A percentile compares a stretch with the other conserved stretches of the same genome.
These are phyloP conservation scores for Halcyon malimbica DNA, from an alignment of 2,113 vertebrate species.

Conservation along the genomic window DNA sequence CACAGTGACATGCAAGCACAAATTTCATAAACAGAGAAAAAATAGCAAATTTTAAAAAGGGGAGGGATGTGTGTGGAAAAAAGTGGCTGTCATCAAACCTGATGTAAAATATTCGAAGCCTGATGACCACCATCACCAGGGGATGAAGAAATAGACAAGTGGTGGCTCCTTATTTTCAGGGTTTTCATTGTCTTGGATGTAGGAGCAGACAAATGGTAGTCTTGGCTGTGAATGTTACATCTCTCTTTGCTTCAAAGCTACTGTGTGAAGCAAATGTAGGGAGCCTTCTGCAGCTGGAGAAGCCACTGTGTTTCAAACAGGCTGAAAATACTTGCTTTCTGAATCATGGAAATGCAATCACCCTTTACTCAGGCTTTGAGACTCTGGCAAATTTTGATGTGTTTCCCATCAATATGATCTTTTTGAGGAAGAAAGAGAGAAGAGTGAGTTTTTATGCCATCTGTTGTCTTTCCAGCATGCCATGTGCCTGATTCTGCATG, in stretches of 20 bases:
- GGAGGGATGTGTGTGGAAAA: too few species aligned
- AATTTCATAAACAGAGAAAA: not conserved
- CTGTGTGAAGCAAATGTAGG: not conserved
- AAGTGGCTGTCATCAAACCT: fast-evolving
- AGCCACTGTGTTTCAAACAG: not conserved
- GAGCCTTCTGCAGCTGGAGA: not conserved
- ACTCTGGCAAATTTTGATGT: not conserved
- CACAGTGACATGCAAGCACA: fast-evolving
- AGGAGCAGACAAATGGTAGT: not conserved
- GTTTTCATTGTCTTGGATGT: not conserved
- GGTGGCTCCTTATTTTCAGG: fast-evolving
- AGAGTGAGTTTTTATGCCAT: not conserved
- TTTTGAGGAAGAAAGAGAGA: not conserved
- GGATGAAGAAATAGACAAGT: not conserved
- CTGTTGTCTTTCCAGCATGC: not conserved
- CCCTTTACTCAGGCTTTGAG: not conserved
- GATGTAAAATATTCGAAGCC: not conserved
- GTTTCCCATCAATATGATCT: not conserved
- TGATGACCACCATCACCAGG: fast-evolving
- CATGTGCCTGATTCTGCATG: not conserved
- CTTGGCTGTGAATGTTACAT: not conserved
- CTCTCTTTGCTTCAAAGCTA: not conserved
- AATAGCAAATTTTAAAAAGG: fast-evolving
- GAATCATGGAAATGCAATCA: constrained; percentile 26
- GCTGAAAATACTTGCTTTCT: not conserved